Percentiles rank a stretch among this genome's conserved stretches.
These are phyloP conservation scores for Hybos culiciformis DNA, from an alignment of 2,888 invertebrate genomes.

Conservation along the genomic window DNA sequence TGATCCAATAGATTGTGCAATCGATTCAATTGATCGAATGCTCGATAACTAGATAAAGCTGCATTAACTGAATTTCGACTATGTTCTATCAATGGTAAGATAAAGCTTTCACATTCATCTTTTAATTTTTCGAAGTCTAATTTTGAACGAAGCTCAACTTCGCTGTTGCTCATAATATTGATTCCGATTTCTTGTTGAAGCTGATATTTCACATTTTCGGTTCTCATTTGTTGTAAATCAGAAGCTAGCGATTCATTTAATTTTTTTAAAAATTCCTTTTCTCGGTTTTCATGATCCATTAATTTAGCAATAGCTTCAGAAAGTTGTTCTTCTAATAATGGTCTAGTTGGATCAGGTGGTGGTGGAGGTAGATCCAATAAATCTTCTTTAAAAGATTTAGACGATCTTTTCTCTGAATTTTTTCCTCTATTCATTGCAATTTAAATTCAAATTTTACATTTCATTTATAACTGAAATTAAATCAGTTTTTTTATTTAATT, in stretches of 20 bases:
- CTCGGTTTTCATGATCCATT: constrained; percentile 21
- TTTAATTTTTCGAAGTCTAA: constrained; percentile 23
- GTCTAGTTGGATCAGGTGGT: constrained; percentile 10
- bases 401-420: constrained; percentile 11
- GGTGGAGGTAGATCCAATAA: constrained; percentile 9
- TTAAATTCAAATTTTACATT: neutral
- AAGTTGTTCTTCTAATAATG: neutral
- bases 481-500: no score
- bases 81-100: constrained; percentile 38
- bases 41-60: constrained; percentile 46
- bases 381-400: constrained; percentile 5
- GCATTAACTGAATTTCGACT: constrained; percentile 43
- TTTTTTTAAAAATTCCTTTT: constrained; percentile 21
- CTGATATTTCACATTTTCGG: constrained; percentile 11
- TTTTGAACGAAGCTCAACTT: neutral
- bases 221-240: constrained; percentile 17
- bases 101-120: constrained; percentile 27
- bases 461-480: no score
- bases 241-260: constrained; percentile 22
- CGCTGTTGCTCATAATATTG: neutral
- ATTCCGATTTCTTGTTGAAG: neutral
- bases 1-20: constrained; percentile 65
- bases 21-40: constrained; percentile 67
- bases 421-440: constrained; percentile 13
- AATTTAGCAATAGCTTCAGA: constrained; percentile 14